A percentile compares a stretch with the other conserved stretches of the same genome.
Conservation (phyloP, 2,113 vertebrate genomes). For the Caranx melampygus region DNA sequence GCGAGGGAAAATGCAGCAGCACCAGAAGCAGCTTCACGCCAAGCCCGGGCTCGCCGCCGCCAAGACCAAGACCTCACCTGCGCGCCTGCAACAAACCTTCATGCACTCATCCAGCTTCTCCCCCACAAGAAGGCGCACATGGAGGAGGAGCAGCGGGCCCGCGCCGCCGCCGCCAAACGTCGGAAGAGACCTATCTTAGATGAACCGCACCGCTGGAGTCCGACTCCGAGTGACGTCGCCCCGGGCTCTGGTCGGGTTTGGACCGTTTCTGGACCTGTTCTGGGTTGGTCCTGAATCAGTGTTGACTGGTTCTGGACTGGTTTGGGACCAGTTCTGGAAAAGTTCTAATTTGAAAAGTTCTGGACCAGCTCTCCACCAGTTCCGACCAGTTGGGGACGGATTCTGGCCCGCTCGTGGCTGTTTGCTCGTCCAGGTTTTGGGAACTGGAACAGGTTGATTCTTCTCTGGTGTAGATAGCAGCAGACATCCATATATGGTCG, state of each 20-base stretch:
- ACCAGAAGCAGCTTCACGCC: conserved; percentile 69
- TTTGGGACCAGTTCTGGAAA: conserved; percentile 42
- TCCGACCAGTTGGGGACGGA: conserved; percentile 32
- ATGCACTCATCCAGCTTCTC: conserved; percentile 85
- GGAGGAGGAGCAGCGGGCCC: conserved; percentile 61
- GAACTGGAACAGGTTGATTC: conserved; percentile 57
- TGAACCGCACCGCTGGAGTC: conserved; percentile 81
- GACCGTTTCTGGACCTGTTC: conserved; percentile 21
- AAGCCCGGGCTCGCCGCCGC: conserved; percentile 52
- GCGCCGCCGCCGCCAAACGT: conserved; percentile 33
- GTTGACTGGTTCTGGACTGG: conserved; percentile 26
- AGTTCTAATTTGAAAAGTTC: conserved; percentile 39
- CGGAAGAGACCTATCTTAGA: conserved; percentile 66
- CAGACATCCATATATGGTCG: conserved; percentile 66
- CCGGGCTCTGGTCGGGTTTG: not conserved
- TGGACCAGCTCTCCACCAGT: conserved; percentile 12
- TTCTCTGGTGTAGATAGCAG: conserved; percentile 71
- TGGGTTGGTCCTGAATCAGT: conserved; percentile 26
- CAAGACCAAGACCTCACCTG: conserved; percentile 79
- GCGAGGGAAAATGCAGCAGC: conserved; percentile 61
- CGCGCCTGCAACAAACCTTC: conserved; percentile 82
- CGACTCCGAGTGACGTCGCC: conserved; percentile 77
- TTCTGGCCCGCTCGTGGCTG: not conserved
- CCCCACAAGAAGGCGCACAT: conserved; percentile 84
- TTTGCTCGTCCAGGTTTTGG: conserved; percentile 31